Evolutionary conservation across 2,797 vertebrate genomes (phyloP), one percentile per base, ranked within the genome.

Genomic region (Ispidina lecontei): DNA sequence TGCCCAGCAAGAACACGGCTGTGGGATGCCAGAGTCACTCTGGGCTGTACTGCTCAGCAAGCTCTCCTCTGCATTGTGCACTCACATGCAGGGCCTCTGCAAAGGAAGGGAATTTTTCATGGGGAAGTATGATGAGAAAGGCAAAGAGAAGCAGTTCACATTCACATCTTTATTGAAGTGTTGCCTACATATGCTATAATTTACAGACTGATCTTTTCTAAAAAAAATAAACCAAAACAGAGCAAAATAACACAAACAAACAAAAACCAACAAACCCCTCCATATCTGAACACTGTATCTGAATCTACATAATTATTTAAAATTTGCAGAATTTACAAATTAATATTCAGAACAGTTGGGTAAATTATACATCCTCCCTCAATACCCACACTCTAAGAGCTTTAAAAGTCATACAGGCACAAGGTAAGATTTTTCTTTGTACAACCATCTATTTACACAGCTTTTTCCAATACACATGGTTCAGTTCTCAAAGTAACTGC

Each of bases 361-460:
- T 94, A 98, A 98, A 97, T 97, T 96, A 97, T 97, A 97, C 91
- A 98, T 93, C 95, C 93, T 97, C 86, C 95, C 93, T 95, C 94
- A 95, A 93, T 90, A 96, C 93, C 94, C 95, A 97, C 84, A 79
- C 69, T 97, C 97, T 96, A 97, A 96, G 92, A 93, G 74, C 94
- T 96, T 95, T 95, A 97, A 97, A 94, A 97, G 96, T 96, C 97
- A 97, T 96, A 96, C 97, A 98, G 98, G 97, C 97, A 98, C 97
- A 97, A 96, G 79, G 91, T 94, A 97, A 97, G 94, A 77, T 91
- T 97, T 96, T 96, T 97, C 75, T 97, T 93, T 97, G 95, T 97
- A 98, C 97, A 98, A 91, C 96, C 95, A 96, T 91, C 84, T 98
- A 98, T 98, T 96, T 98, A 98, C 97, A 98, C 47, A 95, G 89